phyloP scores from a whole-genome alignment of 1,140 invertebrate species.

The Zaprionus camerounensis region DNA sequence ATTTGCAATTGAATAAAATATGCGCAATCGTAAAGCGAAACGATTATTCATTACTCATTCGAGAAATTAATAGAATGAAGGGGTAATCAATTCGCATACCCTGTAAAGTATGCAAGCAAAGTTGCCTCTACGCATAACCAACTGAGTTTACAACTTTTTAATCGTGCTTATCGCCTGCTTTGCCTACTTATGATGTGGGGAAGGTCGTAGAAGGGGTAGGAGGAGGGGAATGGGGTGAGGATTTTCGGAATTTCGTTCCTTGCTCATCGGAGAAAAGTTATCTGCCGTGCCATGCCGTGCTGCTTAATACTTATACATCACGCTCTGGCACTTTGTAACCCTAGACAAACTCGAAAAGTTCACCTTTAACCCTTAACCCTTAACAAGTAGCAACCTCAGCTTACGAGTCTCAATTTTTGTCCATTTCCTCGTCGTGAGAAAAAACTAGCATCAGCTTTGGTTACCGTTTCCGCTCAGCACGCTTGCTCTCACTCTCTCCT shows the following conservation, averaged over 20 bases:
- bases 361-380: conserved; percentile 56
- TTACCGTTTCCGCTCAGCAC: not conserved
- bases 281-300: not conserved
- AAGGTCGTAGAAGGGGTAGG: no score
- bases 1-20: not conserved
- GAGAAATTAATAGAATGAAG: not conserved
- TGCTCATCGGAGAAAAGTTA: not conserved
- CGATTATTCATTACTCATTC: not conserved
- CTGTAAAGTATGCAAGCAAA: not conserved
- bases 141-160: conserved; percentile 25
- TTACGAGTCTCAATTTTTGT: conserved; percentile 52
- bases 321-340: conserved; percentile 56
- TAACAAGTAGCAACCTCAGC: conserved; percentile 51
- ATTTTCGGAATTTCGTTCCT: no score
- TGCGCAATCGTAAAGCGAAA: not conserved
- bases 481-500: not conserved
- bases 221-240: not conserved
- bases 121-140: not conserved
- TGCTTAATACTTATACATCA: conserved; percentile 50
- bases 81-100: not conserved
- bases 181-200: conserved; percentile 22
- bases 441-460: conserved; percentile 37
- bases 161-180: conserved; percentile 42
- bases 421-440: conserved; percentile 23
- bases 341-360: conserved; percentile 50